These are phyloP conservation scores for Nezara viridula DNA, from an alignment of 2,888 invertebrate species.

Conservation along the genomic window DNA sequence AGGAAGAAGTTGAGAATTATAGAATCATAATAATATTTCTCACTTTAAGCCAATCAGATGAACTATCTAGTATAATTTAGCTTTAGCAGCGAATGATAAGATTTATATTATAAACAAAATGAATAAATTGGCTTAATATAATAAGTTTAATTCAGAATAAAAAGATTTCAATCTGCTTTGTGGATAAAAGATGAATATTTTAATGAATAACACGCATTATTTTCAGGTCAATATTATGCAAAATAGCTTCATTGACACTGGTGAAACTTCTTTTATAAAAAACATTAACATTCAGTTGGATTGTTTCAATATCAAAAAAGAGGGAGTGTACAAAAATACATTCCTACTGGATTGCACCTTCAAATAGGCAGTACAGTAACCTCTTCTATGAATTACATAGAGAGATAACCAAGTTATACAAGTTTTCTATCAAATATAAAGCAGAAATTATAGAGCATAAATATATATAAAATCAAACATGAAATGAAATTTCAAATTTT, in stretches of 20 bases:
- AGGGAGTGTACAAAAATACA: neutral
- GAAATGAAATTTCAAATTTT: neutral
- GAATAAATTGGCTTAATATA: slow-evolving; percentile 1
- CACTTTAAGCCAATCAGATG: neutral
- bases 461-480: neutral
- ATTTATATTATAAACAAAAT: neutral
- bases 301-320: neutral
- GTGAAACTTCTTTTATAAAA: neutral
- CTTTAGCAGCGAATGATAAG: neutral
- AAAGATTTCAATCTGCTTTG: neutral
- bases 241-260: neutral
- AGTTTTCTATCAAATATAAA: neutral
- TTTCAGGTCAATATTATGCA: neutral
- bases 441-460: neutral
- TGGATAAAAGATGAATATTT: neutral
- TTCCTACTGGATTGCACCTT: neutral
- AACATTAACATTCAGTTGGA: neutral
- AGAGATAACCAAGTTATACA: neutral
- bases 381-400: neutral
- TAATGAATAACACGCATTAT: neutral
- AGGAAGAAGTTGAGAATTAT: neutral
- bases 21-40: neutral
- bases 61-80: neutral
- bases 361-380: neutral
- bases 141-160: neutral